These are phyloP conservation scores for Clivina fossor DNA, from an alignment of 2,888 invertebrate genomes.

Conservation along the genomic window DNA sequence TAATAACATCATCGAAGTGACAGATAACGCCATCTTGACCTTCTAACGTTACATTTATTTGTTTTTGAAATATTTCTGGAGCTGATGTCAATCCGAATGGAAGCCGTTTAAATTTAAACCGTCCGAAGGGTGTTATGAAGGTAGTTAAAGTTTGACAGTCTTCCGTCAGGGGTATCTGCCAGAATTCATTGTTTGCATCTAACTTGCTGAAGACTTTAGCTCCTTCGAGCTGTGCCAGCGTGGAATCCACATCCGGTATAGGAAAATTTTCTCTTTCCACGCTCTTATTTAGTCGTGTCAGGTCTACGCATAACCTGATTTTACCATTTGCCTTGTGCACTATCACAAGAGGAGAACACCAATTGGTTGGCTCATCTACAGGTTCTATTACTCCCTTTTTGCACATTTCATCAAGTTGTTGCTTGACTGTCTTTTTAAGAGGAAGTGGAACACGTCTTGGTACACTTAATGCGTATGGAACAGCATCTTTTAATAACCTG, in stretches of 20 bases:
- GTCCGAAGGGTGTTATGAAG: slow-evolving; percentile 26
- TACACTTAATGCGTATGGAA: slow-evolving; percentile 17
- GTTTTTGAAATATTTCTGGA: slow-evolving; percentile 10
- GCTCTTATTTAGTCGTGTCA: slow-evolving; percentile 17
- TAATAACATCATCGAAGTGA: slow-evolving; percentile 25
- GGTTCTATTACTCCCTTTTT: slow-evolving; percentile 25
- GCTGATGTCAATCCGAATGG: slow-evolving; percentile 28
- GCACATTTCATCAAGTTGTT: slow-evolving; percentile 23
- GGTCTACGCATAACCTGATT: slow-evolving; percentile 28
- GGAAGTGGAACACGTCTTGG: slow-evolving; percentile 28
- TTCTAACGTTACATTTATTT: slow-evolving; percentile 3
- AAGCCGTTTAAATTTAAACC: slow-evolving; percentile 22
- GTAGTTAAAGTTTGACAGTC: slow-evolving; percentile 12
- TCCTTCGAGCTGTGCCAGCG: slow-evolving; percentile 15
- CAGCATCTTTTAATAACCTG: slow-evolving; percentile 12
- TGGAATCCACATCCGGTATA: slow-evolving; percentile 18
- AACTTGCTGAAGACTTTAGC: slow-evolving; percentile 26
- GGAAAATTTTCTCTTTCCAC: slow-evolving; percentile 25
- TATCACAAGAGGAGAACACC: slow-evolving; percentile 25
- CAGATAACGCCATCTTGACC: slow-evolving; percentile 19
- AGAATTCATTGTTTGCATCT: slow-evolving; percentile 34
- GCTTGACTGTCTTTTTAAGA: slow-evolving; percentile 13
- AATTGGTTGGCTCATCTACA: slow-evolving; percentile 27
- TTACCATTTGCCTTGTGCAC: slow-evolving; percentile 12
- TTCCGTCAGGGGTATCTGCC: slow-evolving; percentile 30